Percentiles rank a stretch among this genome's conserved stretches.
phyloP scores from a whole-genome alignment of 1,140 invertebrate species.

The Pentalonia nigronervosa region DNA sequence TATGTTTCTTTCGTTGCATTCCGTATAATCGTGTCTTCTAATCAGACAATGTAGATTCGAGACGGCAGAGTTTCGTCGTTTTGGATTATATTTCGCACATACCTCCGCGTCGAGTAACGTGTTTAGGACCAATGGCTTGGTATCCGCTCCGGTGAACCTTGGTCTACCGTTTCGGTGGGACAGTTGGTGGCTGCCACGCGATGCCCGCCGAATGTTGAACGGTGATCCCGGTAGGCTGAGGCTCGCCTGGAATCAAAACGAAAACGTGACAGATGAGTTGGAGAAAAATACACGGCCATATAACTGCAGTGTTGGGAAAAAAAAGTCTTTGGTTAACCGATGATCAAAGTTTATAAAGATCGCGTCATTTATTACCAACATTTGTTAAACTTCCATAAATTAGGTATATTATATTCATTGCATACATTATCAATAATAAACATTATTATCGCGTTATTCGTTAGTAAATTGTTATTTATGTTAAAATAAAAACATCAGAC shows the following conservation, averaged over 20 bases:
- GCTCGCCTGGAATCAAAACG: conserved; percentile 75
- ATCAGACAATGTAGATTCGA: not conserved
- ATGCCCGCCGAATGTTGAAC: conserved; percentile 88
- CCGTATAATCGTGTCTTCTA: not conserved
- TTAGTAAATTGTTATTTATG: no score
- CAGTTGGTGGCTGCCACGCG: conserved; percentile 90
- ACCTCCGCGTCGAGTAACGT: conserved; percentile 87
- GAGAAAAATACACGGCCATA: not conserved
- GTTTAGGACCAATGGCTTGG: conserved; percentile 91
- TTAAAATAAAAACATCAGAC: not conserved
- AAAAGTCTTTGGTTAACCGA: not conserved
- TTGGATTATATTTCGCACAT: conserved; percentile 18
- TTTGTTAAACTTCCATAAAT: not conserved
- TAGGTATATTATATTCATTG: not conserved
- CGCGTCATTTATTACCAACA: not conserved
- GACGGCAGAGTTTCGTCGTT: not conserved
- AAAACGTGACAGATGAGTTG: not conserved
- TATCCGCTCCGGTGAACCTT: conserved; percentile 78
- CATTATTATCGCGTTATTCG: not conserved
- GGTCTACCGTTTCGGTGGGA: conserved; percentile 79
- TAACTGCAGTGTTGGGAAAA: not conserved
- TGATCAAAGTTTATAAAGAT: not conserved
- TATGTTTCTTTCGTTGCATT: no score
- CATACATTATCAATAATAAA: not conserved
- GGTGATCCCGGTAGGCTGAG: conserved; percentile 95